Evolutionary conservation across 2,797 vertebrate species (phyloP).

Genomic region (Macroramphosus scolopax): DNA sequence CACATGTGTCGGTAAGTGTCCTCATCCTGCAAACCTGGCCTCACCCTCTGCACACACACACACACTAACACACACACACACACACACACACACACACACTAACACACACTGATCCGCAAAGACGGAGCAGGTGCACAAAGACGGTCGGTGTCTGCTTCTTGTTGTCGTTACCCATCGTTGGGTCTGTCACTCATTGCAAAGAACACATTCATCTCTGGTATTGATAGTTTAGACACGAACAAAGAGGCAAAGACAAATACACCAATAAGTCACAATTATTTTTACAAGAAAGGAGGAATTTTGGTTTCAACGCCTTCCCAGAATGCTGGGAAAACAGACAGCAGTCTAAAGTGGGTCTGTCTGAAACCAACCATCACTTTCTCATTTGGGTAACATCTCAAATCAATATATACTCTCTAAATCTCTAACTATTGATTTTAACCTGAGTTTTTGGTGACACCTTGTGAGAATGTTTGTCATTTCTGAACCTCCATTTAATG

Average conservation of each 20-base stretch:
- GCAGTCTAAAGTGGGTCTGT: too few species aligned
- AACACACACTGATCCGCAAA: constrained; percentile 12
- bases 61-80: constrained; percentile 6
- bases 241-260: constrained; percentile 24
- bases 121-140: constrained; percentile 44
- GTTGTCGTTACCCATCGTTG: constrained; percentile 35
- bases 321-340: constrained; percentile 26
- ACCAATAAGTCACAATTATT: constrained; percentile 26
- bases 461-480: too few species aligned
- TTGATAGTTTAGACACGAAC: constrained; percentile 27
- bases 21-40: constrained; percentile 14
- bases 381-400: too few species aligned
- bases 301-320: constrained; percentile 5
- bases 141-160: constrained; percentile 21
- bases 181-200: constrained; percentile 30
- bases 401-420: too few species aligned
- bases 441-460: too few species aligned
- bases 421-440: too few species aligned
- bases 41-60: background rate
- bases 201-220: constrained; percentile 24
- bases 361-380: too few species aligned
- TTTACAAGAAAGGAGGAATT: constrained; percentile 7
- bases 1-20: constrained; percentile 89
- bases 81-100: constrained; percentile 9
- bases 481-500: too few species aligned